phyloP scores from a whole-genome alignment of 2,888 invertebrate genomes.

The Steinernema scapterisci region DNA sequence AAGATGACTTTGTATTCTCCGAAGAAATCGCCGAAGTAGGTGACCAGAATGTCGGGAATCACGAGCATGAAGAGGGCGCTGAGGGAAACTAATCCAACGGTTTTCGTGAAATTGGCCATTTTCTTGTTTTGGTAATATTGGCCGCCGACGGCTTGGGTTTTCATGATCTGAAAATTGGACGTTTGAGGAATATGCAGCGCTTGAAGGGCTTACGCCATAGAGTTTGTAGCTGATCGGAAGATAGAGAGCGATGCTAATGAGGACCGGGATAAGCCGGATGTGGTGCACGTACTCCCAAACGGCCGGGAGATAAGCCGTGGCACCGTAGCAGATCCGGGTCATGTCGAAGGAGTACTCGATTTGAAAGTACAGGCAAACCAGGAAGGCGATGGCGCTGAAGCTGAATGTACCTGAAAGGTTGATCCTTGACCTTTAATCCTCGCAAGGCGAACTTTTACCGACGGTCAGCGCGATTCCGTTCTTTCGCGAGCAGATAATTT shows the following conservation, averaged over 20 bases:
- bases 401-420: not conserved
- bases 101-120: not conserved
- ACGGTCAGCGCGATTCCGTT: constrained; percentile 2
- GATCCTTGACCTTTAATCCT: not conserved
- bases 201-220: not conserved
- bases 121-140: constrained; percentile 21
- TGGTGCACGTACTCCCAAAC: constrained; percentile 24
- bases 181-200: not conserved
- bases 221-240: constrained; percentile 19
- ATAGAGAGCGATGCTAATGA: constrained; percentile 9
- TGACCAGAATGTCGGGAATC: constrained; percentile 9
- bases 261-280: constrained; percentile 11
- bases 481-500: not conserved
- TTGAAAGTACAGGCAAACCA: constrained; percentile 8
- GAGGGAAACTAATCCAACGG: constrained; percentile 8
- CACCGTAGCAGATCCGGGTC: not conserved
- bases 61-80: constrained; percentile 16
- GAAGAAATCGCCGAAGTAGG: not conserved
- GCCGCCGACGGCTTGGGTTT: not conserved
- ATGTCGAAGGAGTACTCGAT: not conserved
- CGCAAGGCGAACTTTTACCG: not conserved
- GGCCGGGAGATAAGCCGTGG: not conserved
- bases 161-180: not conserved
- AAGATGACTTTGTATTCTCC: not conserved
- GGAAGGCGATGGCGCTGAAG: constrained; percentile 19